A percentile compares a stretch with the other conserved stretches of the same genome.
phyloP scores from a whole-genome alignment of 1,140 invertebrate species.

The Archivesica marissinica region DNA sequence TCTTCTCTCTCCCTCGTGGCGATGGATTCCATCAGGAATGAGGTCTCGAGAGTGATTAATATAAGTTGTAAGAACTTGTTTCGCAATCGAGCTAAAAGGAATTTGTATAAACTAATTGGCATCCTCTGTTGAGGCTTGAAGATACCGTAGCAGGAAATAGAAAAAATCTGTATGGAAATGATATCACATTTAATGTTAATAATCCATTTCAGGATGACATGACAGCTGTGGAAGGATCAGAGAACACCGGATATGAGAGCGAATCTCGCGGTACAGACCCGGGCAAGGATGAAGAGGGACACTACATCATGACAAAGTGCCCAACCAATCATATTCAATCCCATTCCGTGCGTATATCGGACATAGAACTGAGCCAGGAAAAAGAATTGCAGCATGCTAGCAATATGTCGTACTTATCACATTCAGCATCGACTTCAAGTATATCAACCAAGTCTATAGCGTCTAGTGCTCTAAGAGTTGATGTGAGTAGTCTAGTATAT shows the following conservation, averaged over 20 bases:
- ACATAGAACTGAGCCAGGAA: constrained; percentile 4
- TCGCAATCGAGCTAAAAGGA: too few relatives aligned
- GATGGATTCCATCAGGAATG: too few relatives aligned
- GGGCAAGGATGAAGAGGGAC: constrained; percentile 5
- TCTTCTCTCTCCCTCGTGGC: too few relatives aligned
- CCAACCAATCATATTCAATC: neutral
- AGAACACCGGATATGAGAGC: constrained; percentile 34
- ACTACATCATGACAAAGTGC: constrained; percentile 43
- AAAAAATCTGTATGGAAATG: too few relatives aligned
- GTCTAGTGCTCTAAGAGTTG: constrained; percentile 62
- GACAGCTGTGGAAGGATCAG: neutral
- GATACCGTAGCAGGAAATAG: too few relatives aligned
- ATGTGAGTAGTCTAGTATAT: constrained; percentile 54
- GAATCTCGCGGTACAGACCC: neutral
- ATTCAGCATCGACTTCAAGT: constrained; percentile 1
- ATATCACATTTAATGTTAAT: too few relatives aligned
- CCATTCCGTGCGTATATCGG: neutral
- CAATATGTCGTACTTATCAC: constrained; percentile 52
- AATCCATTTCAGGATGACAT: constrained; percentile 27
- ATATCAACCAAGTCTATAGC: constrained; percentile 41
- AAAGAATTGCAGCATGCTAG: constrained; percentile 66
- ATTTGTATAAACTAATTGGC: too few relatives aligned
- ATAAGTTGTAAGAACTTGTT: too few relatives aligned
- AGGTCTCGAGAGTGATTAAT: too few relatives aligned
- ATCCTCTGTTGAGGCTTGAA: too few relatives aligned